Evolutionary conservation across 2,888 invertebrate species (phyloP), one percentile per base, ranked within the genome.

Genomic region (Mesorhabditis spiculigera): DNA sequence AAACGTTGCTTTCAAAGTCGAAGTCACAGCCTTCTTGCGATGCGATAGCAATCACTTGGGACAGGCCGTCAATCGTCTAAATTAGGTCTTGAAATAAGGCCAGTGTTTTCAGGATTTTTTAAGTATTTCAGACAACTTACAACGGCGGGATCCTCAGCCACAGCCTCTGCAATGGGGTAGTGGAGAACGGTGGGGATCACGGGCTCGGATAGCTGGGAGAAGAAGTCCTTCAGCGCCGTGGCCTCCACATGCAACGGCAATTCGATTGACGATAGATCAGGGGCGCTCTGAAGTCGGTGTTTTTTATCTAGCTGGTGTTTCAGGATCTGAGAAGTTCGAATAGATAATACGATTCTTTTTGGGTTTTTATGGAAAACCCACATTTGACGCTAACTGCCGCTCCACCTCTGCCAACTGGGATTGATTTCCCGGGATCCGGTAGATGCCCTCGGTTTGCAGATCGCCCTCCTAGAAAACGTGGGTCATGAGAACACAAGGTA

Each of bases 241-340:
- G 95, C 96, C 3, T 95, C 94, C 5, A 95, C 95, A 87, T 95
- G 96, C 71, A 97, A 94, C 5, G 95, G 95, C 86, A 95, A 93
- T 83, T 95, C 94, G 80, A 95, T 88, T 71, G 91, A 90, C 78
- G 91, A 91, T 86, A 95, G 91, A 85, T 93, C 91, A 72, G 93
- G 90, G 85, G 92, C 91, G 4, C 75, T 72, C 77, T 77, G 68
- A 45, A 73, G 65, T 0, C 13, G 94, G 87, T 95, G 93, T 90
- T 85, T 90, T 85, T 91, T 10, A 42, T 42, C 5, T 43, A 44
- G 3, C 4, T 43, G 41, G 28, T 28, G 28, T 28, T 28, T 1
- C 28, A 28, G 28, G 28, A 28, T 28, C 28, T 28, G 28, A 28
- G 28, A 28, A 3, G 28, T 28, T 28, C n/a, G n/a, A n/a, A n/a